Evolutionary conservation across 2,888 invertebrate species (phyloP).

Genomic region (Homarus gammarus): DNA sequence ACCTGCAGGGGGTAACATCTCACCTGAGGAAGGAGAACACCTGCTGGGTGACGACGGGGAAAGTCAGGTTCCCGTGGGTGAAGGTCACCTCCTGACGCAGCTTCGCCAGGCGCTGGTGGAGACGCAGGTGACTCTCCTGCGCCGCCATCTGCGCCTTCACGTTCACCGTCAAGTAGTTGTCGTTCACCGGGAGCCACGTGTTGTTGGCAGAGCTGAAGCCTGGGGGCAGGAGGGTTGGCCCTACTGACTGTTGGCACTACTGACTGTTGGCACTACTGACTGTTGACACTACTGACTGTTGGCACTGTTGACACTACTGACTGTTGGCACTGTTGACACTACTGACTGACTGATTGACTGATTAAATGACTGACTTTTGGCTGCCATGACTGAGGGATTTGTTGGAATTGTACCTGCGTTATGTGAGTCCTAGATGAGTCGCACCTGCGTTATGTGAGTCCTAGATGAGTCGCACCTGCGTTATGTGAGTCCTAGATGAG

Average conservation of each 20-base stretch:
- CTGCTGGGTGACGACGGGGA: slow-evolving; percentile 32
- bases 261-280: neutral
- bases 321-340: no score
- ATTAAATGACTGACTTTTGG: no score
- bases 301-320: no score
- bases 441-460: no score
- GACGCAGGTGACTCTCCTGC: slow-evolving; percentile 81
- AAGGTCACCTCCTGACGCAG: slow-evolving; percentile 79
- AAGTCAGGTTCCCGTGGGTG: slow-evolving; percentile 51
- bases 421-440: no score
- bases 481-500: neutral
- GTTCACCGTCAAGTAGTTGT: slow-evolving; percentile 83
- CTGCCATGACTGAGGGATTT: no score
- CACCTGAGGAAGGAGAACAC: slow-evolving; percentile 72
- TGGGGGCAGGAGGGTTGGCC: slow-evolving; percentile 35
- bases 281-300: neutral
- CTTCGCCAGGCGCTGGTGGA: slow-evolving; percentile 82
- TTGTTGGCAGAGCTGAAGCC: slow-evolving; percentile 82
- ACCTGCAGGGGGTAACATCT: no score
- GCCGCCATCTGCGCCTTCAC: slow-evolving; percentile 81
- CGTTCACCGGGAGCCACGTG: slow-evolving; percentile 86
- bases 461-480: no score
- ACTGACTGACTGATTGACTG: no score
- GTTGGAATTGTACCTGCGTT: no score
- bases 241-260: neutral